phyloP scores from a whole-genome alignment of 2,888 invertebrate genomes.

The Acleris literana region DNA sequence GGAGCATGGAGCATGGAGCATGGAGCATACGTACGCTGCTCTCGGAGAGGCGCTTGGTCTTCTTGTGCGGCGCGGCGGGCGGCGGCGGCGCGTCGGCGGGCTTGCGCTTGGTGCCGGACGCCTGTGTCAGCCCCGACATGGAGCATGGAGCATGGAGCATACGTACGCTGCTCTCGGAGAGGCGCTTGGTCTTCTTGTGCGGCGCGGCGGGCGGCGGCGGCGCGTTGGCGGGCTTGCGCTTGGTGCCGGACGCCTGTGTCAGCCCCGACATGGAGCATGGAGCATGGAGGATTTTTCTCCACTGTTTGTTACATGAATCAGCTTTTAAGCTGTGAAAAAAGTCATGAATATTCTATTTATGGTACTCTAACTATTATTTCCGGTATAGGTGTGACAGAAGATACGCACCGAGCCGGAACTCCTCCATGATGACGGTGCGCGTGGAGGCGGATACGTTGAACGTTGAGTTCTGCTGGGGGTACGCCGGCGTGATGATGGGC shows the following conservation, averaged over 20 bases:
- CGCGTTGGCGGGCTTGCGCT: no score
- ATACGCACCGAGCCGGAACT: slow-evolving; percentile 90
- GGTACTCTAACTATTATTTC: background rate
- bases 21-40: slow-evolving; percentile 47
- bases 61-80: slow-evolving; percentile 54
- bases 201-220: slow-evolving; percentile 29
- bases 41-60: slow-evolving; percentile 71
- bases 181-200: slow-evolving; percentile 68
- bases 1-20: background rate
- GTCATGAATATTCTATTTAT: no score
- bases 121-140: no score
- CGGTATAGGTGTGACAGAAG: background rate
- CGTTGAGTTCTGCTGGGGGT: slow-evolving; percentile 99
- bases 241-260: no score
- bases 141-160: slow-evolving; percentile 38
- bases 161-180: slow-evolving; percentile 59
- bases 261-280: no score
- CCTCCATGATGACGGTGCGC: slow-evolving; percentile 95
- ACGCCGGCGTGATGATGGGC: slow-evolving; percentile 99
- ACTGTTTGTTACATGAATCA: no score
- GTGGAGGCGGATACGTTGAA: slow-evolving; percentile 98
- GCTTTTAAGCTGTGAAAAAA: no score
- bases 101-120: no score
- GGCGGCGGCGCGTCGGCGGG: no score
- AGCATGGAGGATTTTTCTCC: no score